Evolutionary conservation across 53 echinoderm and acorn worm genomes (phyloP), one percentile per base, ranked within the genome.

Genomic region (Echinarachnius parma): DNA sequence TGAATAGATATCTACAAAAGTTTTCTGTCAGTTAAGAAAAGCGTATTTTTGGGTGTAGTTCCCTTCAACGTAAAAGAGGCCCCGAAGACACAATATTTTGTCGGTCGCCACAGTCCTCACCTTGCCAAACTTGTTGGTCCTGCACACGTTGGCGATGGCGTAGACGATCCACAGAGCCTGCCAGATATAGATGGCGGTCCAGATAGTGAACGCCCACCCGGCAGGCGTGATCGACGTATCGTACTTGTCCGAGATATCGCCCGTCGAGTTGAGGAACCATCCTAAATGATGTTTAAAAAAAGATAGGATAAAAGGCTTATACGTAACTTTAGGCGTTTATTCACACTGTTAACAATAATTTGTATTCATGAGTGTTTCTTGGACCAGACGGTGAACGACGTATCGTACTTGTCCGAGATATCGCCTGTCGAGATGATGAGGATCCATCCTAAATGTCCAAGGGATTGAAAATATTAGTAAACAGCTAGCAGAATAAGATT

Each of bases 221-320:
- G 83, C 83, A 0, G 92, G 92, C 0, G 85, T 85, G 68, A 92
- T 92, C 27, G 81, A 75, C 4, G 81, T 22, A 53, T 67, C 76
- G 72, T 85, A 92, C 36, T 75, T 75, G 77, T 92, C 92, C 32
- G 92, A 89, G 23, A 85, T 70, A n/a, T 77, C 85, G 4, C 71
- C 92, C 4, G 92, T 92, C 29, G 45, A 46, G 28, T 79, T 85
- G 42, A 29, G 44, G 50, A 92, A 92, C 88, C 82, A 89, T 23
- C 77, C 92, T 91, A 71, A 15, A 21, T 26, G 30, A 42, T 7
- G 42, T 39, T 39, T 39, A 9, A 7, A 39, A 13, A 39, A 7
- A 39, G 42, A 39, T 39, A 39, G 13, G 7, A 39, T 39, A 39
- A 39, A 39, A 39, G 13, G 7, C n/a, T n/a, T n/a, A n/a, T n/a